phyloP scores from a whole-genome alignment of 2,888 invertebrate species.

The Polydrusus pterygomalis region DNA sequence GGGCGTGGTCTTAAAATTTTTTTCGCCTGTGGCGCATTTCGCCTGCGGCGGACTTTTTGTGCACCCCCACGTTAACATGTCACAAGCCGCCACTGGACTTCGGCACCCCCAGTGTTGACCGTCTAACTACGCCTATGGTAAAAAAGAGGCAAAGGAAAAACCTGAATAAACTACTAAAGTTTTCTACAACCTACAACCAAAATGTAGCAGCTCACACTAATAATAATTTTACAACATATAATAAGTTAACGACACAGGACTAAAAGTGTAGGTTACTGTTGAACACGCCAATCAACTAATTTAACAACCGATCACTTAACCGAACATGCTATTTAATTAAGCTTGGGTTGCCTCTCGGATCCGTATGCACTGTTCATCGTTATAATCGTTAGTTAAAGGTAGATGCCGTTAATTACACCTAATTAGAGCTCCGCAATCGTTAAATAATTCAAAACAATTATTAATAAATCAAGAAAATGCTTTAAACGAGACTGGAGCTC shows the following conservation, averaged over 20 bases:
- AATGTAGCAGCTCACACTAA: slow-evolving; percentile 11
- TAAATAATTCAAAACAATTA: slow-evolving; percentile 57
- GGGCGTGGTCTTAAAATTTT: too few relatives aligned
- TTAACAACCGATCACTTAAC: slow-evolving; percentile 63
- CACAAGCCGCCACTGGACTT: too few relatives aligned
- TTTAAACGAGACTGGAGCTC: slow-evolving; percentile 36
- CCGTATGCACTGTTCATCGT: slow-evolving; percentile 34
- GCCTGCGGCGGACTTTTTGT: too few relatives aligned
- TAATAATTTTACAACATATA: slow-evolving; percentile 24
- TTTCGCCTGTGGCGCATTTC: too few relatives aligned
- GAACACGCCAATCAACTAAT: slow-evolving; percentile 64
- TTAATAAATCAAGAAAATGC: slow-evolving; percentile 55
- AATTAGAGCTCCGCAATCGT: slow-evolving; percentile 56
- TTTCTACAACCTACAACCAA: slow-evolving; percentile 9
- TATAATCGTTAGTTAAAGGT: slow-evolving; percentile 48
- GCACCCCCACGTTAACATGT: too few relatives aligned
- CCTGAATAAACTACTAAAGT: not conserved
- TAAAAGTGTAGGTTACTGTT: slow-evolving; percentile 60
- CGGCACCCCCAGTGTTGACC: too few relatives aligned
- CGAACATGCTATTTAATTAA: slow-evolving; percentile 62
- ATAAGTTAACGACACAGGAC: slow-evolving; percentile 34
- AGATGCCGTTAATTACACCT: slow-evolving; percentile 59
- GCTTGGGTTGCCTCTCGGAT: slow-evolving; percentile 44
- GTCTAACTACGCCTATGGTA: too few relatives aligned
- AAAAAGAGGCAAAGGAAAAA: not conserved